A percentile compares a stretch with the other conserved stretches of the same genome.
Evolutionary conservation across 1,140 invertebrate species (phyloP).

Genomic region (Theocolax elegans): DNA sequence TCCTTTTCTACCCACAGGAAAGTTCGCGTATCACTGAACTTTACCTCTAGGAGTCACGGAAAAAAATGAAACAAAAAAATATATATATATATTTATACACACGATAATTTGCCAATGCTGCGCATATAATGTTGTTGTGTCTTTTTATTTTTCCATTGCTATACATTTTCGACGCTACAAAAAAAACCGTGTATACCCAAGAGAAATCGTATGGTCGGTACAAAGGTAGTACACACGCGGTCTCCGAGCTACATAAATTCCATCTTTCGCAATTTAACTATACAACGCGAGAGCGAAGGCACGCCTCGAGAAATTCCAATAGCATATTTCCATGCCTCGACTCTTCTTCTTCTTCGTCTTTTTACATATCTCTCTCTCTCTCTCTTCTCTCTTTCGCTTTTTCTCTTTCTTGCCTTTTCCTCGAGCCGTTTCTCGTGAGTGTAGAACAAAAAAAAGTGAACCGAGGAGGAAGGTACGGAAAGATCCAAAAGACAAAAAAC

Average conservation of each 20-base stretch:
- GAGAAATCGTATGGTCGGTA: not conserved
- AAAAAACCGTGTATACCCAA: not conserved
- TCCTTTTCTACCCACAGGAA: not conserved
- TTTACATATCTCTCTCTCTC: not conserved
- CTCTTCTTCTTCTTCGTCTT: too few species aligned
- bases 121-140: not conserved
- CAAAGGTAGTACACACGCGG: not conserved
- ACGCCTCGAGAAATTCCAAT: too few species aligned
- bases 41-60: slow-evolving; percentile 11
- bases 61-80: not conserved
- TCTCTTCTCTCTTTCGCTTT: not conserved
- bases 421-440: too few species aligned
- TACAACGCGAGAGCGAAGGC: not conserved
- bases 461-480: not conserved
- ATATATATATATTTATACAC: not conserved
- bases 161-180: not conserved
- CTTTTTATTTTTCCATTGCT: not conserved
- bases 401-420: not conserved
- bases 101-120: not conserved
- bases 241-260: slow-evolving; percentile 17
- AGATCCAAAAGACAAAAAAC: not conserved
- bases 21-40: not conserved
- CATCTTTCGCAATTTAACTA: slow-evolving; percentile 10
- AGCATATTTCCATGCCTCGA: too few species aligned
- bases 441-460: not conserved